Conservation (phyloP, 2,797 vertebrate species). For the Cheirogaleus major region DNA sequence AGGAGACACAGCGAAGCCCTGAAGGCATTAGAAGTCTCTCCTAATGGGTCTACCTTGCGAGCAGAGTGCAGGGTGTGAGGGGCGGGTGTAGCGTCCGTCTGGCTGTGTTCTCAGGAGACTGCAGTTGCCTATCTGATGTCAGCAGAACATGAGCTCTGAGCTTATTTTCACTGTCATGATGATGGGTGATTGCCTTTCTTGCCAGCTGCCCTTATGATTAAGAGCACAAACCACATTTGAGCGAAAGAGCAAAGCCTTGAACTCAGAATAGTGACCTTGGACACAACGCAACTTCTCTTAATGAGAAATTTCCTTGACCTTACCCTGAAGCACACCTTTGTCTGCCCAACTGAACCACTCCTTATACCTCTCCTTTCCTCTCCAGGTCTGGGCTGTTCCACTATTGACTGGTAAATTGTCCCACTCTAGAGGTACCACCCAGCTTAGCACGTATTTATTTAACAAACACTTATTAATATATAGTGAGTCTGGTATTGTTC, state of each 20-base stretch:
- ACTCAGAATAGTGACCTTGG: background rate
- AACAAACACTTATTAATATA: background rate
- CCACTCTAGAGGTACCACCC: background rate
- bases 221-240: background rate
- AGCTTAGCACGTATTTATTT: background rate
- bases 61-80: background rate
- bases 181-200: background rate
- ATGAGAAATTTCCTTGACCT: background rate
- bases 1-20: background rate
- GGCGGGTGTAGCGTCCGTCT: rapidly evolving
- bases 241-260: background rate
- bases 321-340: background rate
- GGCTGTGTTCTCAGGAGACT: background rate
- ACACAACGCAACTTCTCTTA: background rate
- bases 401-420: background rate
- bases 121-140: background rate
- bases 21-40: background rate
- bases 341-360: background rate
- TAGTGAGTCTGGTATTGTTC: background rate
- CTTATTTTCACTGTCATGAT: background rate
- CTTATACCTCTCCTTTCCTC: background rate
- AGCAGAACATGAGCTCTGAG: background rate
- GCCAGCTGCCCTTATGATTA: background rate
- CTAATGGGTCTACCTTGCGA: background rate
- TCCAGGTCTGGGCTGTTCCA: background rate